These are phyloP conservation scores for Myrmecobius fasciatus DNA, from an alignment of 2,113 vertebrate genomes.

Conservation along the genomic window DNA sequence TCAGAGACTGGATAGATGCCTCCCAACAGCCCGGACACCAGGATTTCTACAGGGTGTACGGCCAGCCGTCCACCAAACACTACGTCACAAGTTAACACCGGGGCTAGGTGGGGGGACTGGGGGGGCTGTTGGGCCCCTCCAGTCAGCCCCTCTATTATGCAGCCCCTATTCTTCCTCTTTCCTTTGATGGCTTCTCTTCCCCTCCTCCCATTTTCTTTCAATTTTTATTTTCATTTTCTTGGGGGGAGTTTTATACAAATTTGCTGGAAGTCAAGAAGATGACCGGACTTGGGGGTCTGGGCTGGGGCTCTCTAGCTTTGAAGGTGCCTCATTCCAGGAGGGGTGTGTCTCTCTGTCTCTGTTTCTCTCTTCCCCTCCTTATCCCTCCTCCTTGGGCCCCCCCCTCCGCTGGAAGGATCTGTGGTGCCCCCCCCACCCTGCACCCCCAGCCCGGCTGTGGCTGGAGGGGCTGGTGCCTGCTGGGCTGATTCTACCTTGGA, in stretches of 20 bases:
- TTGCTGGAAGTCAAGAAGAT: slow-evolving; percentile 52
- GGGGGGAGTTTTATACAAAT: slow-evolving; percentile 64
- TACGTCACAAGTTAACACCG: slow-evolving; percentile 96
- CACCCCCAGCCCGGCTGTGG: not conserved
- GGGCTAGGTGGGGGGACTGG: slow-evolving; percentile 46
- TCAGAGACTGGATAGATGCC: slow-evolving; percentile 99
- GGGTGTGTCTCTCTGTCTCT: slow-evolving; percentile 38
- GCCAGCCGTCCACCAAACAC: slow-evolving; percentile 98
- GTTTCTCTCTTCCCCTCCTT: slow-evolving; percentile 3
- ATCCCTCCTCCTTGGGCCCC: not conserved
- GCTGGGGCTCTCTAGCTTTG: slow-evolving; percentile 59
- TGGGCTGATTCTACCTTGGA: slow-evolving; percentile 60
- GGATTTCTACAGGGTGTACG: slow-evolving; percentile 99
- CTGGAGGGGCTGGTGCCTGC: slow-evolving; percentile 50
- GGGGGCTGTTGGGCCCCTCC: slow-evolving; percentile 50
- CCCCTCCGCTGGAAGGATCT: slow-evolving; percentile 54
- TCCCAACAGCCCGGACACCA: slow-evolving; percentile 97
- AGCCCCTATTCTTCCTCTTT: slow-evolving; percentile 63
- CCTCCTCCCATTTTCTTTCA: slow-evolving; percentile 62
- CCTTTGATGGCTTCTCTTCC: slow-evolving; percentile 54
- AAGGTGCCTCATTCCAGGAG: slow-evolving; percentile 53
- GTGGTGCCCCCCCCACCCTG: not conserved
- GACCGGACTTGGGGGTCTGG: slow-evolving; percentile 55
- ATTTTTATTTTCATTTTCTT: slow-evolving; percentile 74
- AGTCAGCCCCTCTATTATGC: slow-evolving; percentile 63